Percentiles rank a stretch among this genome's conserved stretches.
phyloP scores from a whole-genome alignment of 2,888 invertebrate species.

The Exephanes ischioxanthus region DNA sequence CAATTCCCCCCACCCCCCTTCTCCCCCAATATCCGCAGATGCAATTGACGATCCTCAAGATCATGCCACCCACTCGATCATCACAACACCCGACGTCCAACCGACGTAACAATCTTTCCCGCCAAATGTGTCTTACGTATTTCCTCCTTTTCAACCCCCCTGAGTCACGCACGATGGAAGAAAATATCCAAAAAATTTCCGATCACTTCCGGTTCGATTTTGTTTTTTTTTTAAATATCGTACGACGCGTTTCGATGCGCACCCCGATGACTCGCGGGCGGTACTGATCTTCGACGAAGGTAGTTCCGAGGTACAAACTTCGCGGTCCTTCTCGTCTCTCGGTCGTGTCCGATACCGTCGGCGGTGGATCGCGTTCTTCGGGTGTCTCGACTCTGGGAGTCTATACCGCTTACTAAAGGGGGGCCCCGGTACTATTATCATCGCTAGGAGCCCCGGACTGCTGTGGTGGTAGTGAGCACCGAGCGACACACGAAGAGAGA shows the following conservation, averaged over 20 bases:
- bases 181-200: neutral
- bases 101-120: too few species aligned
- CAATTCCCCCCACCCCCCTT: conserved; percentile 1
- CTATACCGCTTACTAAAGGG: conserved; percentile 73
- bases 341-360: conserved; percentile 29
- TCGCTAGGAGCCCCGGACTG: conserved; percentile 69
- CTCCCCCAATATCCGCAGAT: neutral
- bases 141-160: too few species aligned
- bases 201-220: neutral
- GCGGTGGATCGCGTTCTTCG: conserved; percentile 38
- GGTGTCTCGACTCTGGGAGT: conserved; percentile 53
- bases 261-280: conserved; percentile 45
- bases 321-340: conserved; percentile 44
- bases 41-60: neutral
- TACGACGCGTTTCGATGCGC: conserved; percentile 10
- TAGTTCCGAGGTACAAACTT: neutral
- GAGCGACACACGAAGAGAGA: neutral
- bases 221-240: neutral
- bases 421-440: conserved; percentile 79
- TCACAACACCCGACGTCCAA: neutral
- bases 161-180: too few species aligned
- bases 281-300: conserved; percentile 30
- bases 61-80: conserved; percentile 8
- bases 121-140: too few species aligned
- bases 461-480: conserved; percentile 67